Percentiles rank a stretch among this genome's conserved stretches.
These are phyloP conservation scores for Cromileptes altivelis DNA, from an alignment of 2,113 vertebrate species.

Conservation along the genomic window DNA sequence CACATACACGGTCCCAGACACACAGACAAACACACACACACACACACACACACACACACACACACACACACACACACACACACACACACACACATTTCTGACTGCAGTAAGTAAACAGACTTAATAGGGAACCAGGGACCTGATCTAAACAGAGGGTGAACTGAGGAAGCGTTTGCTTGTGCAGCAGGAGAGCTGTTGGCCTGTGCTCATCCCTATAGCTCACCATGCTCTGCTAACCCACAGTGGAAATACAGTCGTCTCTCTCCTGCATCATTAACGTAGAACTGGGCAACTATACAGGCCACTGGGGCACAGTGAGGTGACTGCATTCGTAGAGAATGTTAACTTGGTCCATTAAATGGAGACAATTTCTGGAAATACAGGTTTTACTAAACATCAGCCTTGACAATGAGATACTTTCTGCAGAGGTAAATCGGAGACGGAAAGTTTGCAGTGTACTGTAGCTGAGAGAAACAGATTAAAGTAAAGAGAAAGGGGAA, in stretches of 20 bases:
- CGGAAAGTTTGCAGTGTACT: background rate
- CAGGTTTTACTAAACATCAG: conserved; percentile 38
- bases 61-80: conserved; percentile 5
- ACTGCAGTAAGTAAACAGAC: conserved; percentile 71
- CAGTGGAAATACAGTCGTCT: conserved; percentile 46
- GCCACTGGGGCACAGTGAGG: conserved; percentile 40
- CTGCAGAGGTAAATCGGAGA: conserved; percentile 1
- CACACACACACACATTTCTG: conserved; percentile 32
- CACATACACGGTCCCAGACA: conserved; percentile 21
- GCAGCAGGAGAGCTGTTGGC: conserved; percentile 62
- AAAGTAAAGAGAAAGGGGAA: conserved; percentile 1
- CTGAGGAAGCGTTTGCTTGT: conserved; percentile 57
- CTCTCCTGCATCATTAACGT: conserved; percentile 51
- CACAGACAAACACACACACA: background rate
- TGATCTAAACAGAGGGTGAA: conserved; percentile 62
- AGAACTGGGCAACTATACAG: conserved; percentile 41
- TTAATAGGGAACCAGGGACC: conserved; percentile 71
- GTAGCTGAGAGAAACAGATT: background rate
- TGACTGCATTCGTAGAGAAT: conserved; percentile 41
- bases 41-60: conserved; percentile 34
- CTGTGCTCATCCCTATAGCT: conserved; percentile 55
- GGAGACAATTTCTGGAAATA: conserved; percentile 6
- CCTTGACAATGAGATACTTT: background rate
- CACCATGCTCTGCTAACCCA: conserved; percentile 55
- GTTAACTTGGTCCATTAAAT: conserved; percentile 49